phyloP scores from a whole-genome alignment of 2,113 vertebrate genomes.

The Eptatretus burgeri region DNA sequence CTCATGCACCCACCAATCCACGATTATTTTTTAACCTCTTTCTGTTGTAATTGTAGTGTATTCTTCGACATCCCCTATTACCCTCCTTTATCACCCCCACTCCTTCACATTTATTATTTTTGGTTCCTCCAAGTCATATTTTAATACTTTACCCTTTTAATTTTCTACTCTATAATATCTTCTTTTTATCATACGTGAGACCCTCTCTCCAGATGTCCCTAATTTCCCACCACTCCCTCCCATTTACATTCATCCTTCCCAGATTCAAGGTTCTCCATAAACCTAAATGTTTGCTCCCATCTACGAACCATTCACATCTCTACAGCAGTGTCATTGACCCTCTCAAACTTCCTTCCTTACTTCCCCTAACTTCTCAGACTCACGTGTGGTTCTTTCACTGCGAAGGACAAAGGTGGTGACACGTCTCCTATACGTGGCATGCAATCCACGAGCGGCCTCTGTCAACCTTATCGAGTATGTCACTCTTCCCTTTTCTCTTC shows the following conservation, averaged over 20 bases:
- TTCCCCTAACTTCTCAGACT: slow-evolving; percentile 24
- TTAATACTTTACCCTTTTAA: background rate
- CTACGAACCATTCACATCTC: too few relatives aligned
- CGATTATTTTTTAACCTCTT: too few relatives aligned
- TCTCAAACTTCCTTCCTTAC: too few relatives aligned
- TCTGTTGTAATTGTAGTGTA: too few relatives aligned
- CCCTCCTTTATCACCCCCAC: too few relatives aligned
- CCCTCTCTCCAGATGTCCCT: too few relatives aligned
- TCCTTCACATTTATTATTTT: background rate
- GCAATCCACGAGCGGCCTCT: slow-evolving; percentile 76
- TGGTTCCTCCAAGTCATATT: background rate
- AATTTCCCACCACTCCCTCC: too few relatives aligned
- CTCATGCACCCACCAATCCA: slow-evolving; percentile 1
- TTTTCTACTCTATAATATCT: background rate
- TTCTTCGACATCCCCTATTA: too few relatives aligned
- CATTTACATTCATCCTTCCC: too few relatives aligned
- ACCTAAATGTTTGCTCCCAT: too few relatives aligned
- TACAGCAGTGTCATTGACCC: too few relatives aligned
- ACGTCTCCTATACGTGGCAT: slow-evolving; percentile 61
- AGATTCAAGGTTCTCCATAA: too few relatives aligned
- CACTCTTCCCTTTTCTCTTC: background rate
- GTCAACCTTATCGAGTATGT: slow-evolving; percentile 88
- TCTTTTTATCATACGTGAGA: background rate
- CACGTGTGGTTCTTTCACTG: slow-evolving; percentile 63
- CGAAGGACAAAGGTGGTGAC: slow-evolving; percentile 52